Evolutionary conservation across 2,797 vertebrate genomes (phyloP).

Genomic region (Neosilurus hyrtlii): DNA sequence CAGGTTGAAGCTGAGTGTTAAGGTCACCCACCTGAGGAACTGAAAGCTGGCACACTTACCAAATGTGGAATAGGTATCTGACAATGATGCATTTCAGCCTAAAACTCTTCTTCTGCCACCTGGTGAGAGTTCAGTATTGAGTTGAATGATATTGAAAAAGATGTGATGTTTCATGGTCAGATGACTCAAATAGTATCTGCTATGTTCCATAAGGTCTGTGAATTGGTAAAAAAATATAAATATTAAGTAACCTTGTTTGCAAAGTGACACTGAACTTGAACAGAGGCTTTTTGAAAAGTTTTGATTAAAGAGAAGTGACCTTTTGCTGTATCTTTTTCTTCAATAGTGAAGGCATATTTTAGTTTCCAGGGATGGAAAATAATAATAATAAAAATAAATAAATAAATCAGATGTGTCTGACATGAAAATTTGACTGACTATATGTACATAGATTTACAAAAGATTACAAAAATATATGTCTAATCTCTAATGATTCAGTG

Average conservation of each 20-base stretch:
- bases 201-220: neutral
- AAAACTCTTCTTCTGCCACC: neutral
- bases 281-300: neutral
- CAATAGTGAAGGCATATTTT: neutral
- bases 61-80: neutral
- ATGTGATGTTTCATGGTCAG: neutral
- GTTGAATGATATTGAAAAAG: neutral
- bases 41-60: neutral
- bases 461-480: no score
- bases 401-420: neutral
- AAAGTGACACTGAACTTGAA: neutral
- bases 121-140: neutral
- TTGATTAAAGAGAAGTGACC: neutral
- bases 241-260: neutral
- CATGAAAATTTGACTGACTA: neutral
- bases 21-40: neutral
- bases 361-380: no score
- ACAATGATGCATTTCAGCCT: constrained; percentile 17
- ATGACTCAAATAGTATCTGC: neutral
- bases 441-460: neutral
- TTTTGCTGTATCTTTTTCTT: neutral
- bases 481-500: no score
- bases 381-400: neutral
- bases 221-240: neutral
- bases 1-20: neutral